phyloP scores from a whole-genome alignment of 2,797 vertebrate genomes.

The Helicolenus hilgendorfi region DNA sequence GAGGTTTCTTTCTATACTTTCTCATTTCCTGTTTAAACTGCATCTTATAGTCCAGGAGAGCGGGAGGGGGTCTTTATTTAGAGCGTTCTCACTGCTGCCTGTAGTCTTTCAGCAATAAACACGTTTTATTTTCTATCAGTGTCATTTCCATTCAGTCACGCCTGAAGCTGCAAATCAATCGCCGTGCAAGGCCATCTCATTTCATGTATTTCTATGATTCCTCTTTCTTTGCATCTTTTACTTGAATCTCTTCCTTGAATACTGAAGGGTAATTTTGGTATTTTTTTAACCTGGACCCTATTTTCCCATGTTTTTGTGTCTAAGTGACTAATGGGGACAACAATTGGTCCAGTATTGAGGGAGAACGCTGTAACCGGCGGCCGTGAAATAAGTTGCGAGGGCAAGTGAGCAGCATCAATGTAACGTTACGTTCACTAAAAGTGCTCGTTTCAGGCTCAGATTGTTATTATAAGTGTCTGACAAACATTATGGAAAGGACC shows the following conservation, averaged over 20 bases:
- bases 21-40: background rate
- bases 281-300: no score
- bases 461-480: no score
- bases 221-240: background rate
- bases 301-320: no score
- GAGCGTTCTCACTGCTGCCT: background rate
- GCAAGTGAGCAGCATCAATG: no score
- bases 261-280: no score
- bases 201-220: background rate
- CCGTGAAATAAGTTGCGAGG: no score
- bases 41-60: background rate
- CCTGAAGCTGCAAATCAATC: background rate
- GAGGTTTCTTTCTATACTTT: background rate
- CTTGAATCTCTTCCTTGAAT: background rate
- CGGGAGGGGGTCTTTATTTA: background rate
- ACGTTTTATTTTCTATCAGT: background rate
- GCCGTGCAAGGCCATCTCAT: background rate
- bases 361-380: no score
- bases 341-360: no score
- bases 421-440: no score
- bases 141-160: background rate
- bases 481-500: no score
- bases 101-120: background rate
- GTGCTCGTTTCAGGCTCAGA: no score
- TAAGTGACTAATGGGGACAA: no score